phyloP scores from a whole-genome alignment of 35 echinoderm and acorn worm species.

The Ophioderma brevispina region DNA sequence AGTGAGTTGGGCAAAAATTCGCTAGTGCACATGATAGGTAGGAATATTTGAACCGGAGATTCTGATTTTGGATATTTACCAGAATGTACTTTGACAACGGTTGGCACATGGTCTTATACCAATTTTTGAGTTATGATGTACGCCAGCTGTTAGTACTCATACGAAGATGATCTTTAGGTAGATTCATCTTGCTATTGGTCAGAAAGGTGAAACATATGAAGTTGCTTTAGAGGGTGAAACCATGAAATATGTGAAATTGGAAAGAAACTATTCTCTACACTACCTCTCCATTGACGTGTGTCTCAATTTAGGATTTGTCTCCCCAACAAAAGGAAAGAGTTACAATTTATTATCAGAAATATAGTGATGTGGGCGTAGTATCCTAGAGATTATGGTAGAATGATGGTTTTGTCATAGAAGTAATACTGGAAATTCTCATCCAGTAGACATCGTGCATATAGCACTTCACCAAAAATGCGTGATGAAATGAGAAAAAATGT shows the following conservation, averaged over 20 bases:
- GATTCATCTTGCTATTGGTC: too few species aligned
- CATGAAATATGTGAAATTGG: too few species aligned
- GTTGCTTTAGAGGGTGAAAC: background rate
- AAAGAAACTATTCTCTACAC: too few species aligned
- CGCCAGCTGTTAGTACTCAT: background rate
- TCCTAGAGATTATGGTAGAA: background rate
- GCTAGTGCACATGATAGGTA: too few species aligned
- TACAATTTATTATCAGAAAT: background rate
- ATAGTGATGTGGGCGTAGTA: background rate
- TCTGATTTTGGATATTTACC: too few species aligned
- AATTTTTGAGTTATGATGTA: background rate
- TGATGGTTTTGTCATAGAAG: background rate
- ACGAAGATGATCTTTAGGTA: background rate
- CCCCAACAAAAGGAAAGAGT: background rate
- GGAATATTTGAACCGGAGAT: too few species aligned
- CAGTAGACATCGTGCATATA: slow-evolving; percentile 1
- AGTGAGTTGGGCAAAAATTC: too few species aligned
- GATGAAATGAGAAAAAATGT: background rate
- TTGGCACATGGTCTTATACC: background rate
- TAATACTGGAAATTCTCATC: background rate
- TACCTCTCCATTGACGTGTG: background rate
- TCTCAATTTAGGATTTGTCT: background rate
- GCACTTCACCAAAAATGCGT: background rate
- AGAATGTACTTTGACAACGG: background rate
- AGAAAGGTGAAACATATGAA: too few species aligned